phyloP scores from a whole-genome alignment of 2,888 invertebrate genomes.

The Arge pagana region DNA sequence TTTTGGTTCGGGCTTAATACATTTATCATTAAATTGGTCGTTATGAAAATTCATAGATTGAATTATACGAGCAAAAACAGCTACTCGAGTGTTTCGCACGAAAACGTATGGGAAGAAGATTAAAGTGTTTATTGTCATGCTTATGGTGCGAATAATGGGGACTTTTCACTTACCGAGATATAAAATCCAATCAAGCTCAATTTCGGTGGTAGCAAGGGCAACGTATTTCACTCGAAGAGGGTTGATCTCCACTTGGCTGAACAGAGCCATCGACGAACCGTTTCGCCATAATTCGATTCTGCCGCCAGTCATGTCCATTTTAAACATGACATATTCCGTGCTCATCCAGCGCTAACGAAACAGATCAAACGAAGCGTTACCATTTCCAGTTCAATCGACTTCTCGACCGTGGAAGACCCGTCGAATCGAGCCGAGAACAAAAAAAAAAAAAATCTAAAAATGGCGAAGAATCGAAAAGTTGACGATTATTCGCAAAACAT shows the following conservation, averaged over 20 bases:
- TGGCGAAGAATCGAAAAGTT: not conserved
- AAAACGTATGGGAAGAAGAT: not conserved
- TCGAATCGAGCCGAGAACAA: too few species aligned
- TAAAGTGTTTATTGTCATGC: not conserved
- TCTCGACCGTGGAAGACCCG: too few species aligned
- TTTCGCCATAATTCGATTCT: slow-evolving; percentile 25
- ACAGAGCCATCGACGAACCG: slow-evolving; percentile 20
- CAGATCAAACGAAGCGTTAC: not conserved
- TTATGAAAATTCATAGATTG: too few species aligned
- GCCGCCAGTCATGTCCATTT: slow-evolving; percentile 23
- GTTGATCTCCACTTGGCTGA: slow-evolving; percentile 23
- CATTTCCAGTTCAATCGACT: too few species aligned
- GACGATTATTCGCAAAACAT: not conserved
- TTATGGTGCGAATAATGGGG: not conserved
- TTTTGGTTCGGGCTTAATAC: too few species aligned
- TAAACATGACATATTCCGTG: slow-evolving; percentile 29
- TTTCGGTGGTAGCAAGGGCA: slow-evolving; percentile 21
- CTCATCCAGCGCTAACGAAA: slow-evolving; percentile 28
- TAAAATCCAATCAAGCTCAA: slow-evolving; percentile 27
- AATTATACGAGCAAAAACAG: not conserved
- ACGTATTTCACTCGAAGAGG: slow-evolving; percentile 26
- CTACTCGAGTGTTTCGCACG: not conserved
- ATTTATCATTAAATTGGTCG: too few species aligned
- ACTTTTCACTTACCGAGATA: not conserved
- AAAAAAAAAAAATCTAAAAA: too few species aligned